Conservation (phyloP, 2,888 invertebrate genomes). For the Spodoptera exigua region DNA sequence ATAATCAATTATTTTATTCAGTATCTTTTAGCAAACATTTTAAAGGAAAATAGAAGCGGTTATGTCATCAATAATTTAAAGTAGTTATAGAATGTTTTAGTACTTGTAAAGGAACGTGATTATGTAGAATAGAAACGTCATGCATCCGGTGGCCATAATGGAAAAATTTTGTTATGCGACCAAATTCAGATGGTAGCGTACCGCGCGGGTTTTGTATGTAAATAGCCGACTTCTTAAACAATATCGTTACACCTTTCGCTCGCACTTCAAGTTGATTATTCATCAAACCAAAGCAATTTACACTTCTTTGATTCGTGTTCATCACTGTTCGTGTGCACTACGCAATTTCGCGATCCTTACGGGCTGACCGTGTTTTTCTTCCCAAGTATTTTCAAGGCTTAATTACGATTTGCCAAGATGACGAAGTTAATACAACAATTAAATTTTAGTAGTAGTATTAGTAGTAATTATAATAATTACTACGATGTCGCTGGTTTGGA, state of each 20-base stretch:
- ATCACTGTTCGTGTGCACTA: conserved; percentile 64
- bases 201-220: conserved; percentile 61
- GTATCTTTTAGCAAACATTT: neutral
- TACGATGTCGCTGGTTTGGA: conserved; percentile 75
- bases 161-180: conserved; percentile 72
- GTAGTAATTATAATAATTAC: conserved; percentile 73
- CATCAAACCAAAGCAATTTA: conserved; percentile 60
- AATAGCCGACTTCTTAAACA: conserved; percentile 59
- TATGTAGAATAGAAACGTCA: conserved; percentile 69
- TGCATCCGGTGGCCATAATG: conserved; percentile 82
- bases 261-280: conserved; percentile 65
- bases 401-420: conserved; percentile 86
- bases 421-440: conserved; percentile 88
- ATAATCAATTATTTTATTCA: neutral
- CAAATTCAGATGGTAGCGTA: conserved; percentile 65
- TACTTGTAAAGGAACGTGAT: conserved; percentile 64
- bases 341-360: conserved; percentile 74
- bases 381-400: conserved; percentile 81
- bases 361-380: conserved; percentile 82
- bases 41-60: neutral
- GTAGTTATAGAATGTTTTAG: neutral
- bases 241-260: conserved; percentile 55
- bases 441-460: conserved; percentile 89
- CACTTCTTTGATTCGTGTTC: conserved; percentile 62
- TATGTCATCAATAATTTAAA: neutral